phyloP scores from a whole-genome alignment of 2,888 invertebrate species.

The Gari tellinella region DNA sequence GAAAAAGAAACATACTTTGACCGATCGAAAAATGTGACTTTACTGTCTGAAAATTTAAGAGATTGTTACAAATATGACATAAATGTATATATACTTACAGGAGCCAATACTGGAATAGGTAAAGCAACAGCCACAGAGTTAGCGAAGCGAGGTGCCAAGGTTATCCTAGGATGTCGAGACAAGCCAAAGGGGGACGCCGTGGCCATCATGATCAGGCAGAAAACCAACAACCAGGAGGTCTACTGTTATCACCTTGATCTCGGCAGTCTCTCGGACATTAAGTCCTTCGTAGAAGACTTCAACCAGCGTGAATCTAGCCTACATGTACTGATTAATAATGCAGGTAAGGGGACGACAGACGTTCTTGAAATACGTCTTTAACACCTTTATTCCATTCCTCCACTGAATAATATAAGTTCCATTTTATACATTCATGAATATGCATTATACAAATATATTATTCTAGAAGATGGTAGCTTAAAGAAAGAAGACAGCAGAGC shows the following conservation, averaged over 20 bases:
- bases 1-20: no score
- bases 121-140: slow-evolving; percentile 91
- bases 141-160: slow-evolving; percentile 85
- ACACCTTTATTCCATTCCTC: no score
- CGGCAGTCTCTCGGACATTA: slow-evolving; percentile 77
- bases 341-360: slow-evolving; percentile 73
- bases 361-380: not conserved
- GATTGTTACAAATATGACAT: no score
- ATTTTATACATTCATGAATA: no score
- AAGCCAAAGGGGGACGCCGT: slow-evolving; percentile 81
- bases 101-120: slow-evolving; percentile 93
- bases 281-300: slow-evolving; percentile 80
- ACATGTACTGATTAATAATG: slow-evolving; percentile 84
- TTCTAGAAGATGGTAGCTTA: no score
- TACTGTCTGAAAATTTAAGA: no score
- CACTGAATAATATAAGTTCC: no score
- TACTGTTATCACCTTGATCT: slow-evolving; percentile 80
- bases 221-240: slow-evolving; percentile 80
- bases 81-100: no score
- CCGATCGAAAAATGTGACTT: no score
- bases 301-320: slow-evolving; percentile 74
- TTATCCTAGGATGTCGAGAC: slow-evolving; percentile 82
- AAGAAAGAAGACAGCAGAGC: no score
- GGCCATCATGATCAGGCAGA: slow-evolving; percentile 78
- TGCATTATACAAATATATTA: no score